A percentile compares a stretch with the other conserved stretches of the same genome.
Conservation (phyloP, 2,113 vertebrate genomes). For the Psittacara wagleri region DNA sequence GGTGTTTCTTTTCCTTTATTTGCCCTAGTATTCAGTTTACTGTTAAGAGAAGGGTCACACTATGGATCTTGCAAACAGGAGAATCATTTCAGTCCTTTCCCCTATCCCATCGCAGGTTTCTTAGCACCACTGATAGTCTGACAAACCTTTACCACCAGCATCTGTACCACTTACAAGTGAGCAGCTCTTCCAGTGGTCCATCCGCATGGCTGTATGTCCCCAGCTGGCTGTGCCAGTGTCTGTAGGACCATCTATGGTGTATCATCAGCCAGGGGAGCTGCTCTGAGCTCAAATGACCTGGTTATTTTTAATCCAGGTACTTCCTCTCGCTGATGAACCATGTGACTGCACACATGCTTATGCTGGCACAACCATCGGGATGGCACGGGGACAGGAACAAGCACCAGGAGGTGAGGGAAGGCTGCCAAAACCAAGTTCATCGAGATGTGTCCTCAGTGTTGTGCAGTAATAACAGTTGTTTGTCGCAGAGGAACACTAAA, state of each 20-base stretch:
- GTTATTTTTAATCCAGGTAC: constrained; percentile 23
- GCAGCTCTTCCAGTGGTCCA: fast-evolving
- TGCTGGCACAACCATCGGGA: not conserved
- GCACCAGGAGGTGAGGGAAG: not conserved
- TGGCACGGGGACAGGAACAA: constrained; percentile 13
- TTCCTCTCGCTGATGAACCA: not conserved
- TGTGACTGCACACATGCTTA: not conserved
- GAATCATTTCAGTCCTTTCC: not conserved
- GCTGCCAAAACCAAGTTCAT: not conserved
- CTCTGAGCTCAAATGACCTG: not conserved
- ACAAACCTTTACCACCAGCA: not conserved
- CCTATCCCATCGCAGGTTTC: not conserved
- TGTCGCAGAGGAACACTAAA: not conserved
- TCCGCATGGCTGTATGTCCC: not conserved
- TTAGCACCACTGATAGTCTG: not conserved
- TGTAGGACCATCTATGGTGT: not conserved
- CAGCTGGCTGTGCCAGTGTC: not conserved
- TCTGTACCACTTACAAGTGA: not conserved
- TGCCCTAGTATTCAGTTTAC: fast-evolving
- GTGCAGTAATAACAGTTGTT: not conserved
- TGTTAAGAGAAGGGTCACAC: not conserved
- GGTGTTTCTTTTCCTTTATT: not conserved
- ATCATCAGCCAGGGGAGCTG: not conserved
- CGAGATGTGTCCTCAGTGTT: not conserved
- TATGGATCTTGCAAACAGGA: not conserved